phyloP scores from a whole-genome alignment of 2,888 invertebrate species.

The Azorinus chamasolen region DNA sequence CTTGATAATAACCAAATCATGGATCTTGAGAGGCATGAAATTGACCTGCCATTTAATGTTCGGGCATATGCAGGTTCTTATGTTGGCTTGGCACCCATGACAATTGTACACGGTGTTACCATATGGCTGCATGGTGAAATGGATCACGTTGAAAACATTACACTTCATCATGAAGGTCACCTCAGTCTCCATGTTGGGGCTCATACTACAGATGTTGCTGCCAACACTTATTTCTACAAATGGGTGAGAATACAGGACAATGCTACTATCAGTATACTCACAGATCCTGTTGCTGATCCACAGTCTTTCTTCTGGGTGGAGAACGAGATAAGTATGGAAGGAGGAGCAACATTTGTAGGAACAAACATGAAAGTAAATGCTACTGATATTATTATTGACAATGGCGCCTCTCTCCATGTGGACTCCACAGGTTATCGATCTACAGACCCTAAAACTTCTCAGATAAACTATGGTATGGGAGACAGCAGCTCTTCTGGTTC shows the following conservation, averaged over 20 bases:
- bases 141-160: conserved; percentile 72
- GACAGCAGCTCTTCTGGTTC: conserved; percentile 64
- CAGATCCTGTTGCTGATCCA: conserved; percentile 67
- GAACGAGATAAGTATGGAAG: conserved; percentile 72
- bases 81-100: conserved; percentile 71
- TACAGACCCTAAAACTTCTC: conserved; percentile 42
- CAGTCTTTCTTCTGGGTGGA: conserved; percentile 63
- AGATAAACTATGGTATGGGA: conserved; percentile 70
- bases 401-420: conserved; percentile 74
- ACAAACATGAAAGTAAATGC: conserved; percentile 69
- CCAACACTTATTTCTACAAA: conserved; percentile 60
- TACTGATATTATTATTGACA: conserved; percentile 72
- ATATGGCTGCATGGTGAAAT: conserved; percentile 77
- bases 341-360: conserved; percentile 72
- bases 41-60: conserved; percentile 75
- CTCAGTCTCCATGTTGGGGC: conserved; percentile 70
- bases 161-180: conserved; percentile 72
- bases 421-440: conserved; percentile 71
- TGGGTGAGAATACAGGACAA: conserved; percentile 76
- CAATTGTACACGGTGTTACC: conserved; percentile 75
- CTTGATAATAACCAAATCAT: conserved; percentile 71
- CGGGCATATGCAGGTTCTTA: conserved; percentile 71
- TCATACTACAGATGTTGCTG: conserved; percentile 55
- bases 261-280: conserved; percentile 67
- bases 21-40: conserved; percentile 70